These are phyloP conservation scores for Serilophus lunatus DNA, from an alignment of 2,113 vertebrate species.

Conservation along the genomic window DNA sequence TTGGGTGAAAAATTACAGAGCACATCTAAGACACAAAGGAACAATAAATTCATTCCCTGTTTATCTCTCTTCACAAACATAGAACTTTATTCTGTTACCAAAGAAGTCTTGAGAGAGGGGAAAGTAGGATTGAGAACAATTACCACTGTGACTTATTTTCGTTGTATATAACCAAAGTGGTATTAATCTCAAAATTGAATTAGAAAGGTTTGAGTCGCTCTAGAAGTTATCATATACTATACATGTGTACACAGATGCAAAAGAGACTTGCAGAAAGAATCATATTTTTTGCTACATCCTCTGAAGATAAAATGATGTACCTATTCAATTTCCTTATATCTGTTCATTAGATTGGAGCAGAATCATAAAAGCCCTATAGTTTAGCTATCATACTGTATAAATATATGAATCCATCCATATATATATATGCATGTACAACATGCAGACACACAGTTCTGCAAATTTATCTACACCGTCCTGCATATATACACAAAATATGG, in stretches of 20 bases:
- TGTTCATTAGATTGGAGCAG: neutral
- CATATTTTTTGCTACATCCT: neutral
- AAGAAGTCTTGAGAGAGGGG: neutral
- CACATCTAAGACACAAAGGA: neutral
- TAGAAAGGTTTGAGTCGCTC: neutral
- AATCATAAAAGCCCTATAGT: neutral
- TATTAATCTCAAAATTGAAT: neutral
- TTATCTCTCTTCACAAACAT: neutral
- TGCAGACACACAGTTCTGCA: neutral
- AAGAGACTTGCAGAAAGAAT: neutral
- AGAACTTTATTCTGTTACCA: neutral
- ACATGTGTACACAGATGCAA: neutral
- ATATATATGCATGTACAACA: neutral
- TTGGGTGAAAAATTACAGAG: neutral
- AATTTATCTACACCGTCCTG: neutral
- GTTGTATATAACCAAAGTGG: neutral
- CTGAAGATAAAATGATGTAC: neutral
- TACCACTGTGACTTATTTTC: neutral
- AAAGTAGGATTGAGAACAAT: neutral
- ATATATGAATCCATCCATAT: neutral
- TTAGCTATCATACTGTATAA: neutral
- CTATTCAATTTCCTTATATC: neutral
- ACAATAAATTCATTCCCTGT: neutral
- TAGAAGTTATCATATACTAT: neutral
- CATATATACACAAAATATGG: neutral